Conservation (phyloP, 2,888 invertebrate genomes). For the Chymomyza amoena region DNA sequence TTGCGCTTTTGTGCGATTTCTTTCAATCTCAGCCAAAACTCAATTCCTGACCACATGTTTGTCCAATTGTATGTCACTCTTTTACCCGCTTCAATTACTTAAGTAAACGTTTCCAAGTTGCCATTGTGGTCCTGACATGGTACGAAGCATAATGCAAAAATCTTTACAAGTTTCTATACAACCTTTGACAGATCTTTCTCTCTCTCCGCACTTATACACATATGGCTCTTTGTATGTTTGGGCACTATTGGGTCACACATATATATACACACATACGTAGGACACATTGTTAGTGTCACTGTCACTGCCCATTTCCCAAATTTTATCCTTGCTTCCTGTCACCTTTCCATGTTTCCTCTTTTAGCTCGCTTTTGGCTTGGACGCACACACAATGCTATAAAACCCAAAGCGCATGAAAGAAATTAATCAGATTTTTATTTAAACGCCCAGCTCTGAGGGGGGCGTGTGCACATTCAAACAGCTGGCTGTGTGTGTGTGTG, state of each 20-base stretch:
- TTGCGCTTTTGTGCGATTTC: not conserved
- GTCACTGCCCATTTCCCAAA: constrained; percentile 57
- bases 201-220: too few relatives aligned
- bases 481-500: constrained; percentile 5
- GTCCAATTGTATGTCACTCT: not conserved
- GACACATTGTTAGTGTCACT: constrained; percentile 9
- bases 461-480: not conserved
- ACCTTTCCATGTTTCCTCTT: constrained; percentile 39
- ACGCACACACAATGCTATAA: constrained; percentile 62
- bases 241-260: too few relatives aligned
- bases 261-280: not conserved
- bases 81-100: not conserved
- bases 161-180: not conserved
- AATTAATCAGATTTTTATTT: constrained; percentile 74
- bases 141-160: not conserved
- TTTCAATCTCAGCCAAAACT: not conserved
- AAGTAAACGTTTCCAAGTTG: not conserved
- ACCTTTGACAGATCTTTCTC: not conserved
- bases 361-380: constrained; percentile 14
- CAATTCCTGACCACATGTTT: not conserved
- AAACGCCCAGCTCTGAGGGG: constrained; percentile 51
- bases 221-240: too few relatives aligned
- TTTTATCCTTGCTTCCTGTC: constrained; percentile 57
- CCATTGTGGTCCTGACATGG: not conserved
- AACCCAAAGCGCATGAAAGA: constrained; percentile 66